A percentile compares a stretch with the other conserved stretches of the same genome.
These are phyloP conservation scores for Brachirus orientalis DNA, from an alignment of 2,113 vertebrate species.

Conservation along the genomic window DNA sequence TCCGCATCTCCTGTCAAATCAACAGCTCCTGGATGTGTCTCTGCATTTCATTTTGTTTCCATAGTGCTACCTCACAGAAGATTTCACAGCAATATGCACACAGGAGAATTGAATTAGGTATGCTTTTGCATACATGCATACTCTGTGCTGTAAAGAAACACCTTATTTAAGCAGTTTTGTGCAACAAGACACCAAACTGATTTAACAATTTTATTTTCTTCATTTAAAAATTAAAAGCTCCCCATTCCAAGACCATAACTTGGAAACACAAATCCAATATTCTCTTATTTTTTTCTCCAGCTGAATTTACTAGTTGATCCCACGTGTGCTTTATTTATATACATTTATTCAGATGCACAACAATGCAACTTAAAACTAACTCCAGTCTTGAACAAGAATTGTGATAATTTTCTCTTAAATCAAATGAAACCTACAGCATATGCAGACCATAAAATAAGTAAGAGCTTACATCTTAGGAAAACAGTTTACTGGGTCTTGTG, in stretches of 20 bases:
- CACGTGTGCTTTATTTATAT: not conserved
- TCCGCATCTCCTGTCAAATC: conserved; percentile 32
- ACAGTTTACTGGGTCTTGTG: not conserved
- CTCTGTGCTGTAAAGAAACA: not conserved
- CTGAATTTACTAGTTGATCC: not conserved
- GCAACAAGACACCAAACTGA: not conserved
- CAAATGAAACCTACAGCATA: not conserved
- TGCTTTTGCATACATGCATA: not conserved
- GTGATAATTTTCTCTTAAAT: not conserved
- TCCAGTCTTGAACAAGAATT: no score
- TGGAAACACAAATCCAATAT: not conserved
- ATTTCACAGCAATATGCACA: conserved; percentile 1
- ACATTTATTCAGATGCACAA: no score
- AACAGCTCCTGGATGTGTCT: conserved; percentile 17
- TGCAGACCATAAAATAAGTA: not conserved
- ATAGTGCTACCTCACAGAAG: not conserved
- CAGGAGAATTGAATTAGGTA: not conserved
- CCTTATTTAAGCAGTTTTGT: not conserved
- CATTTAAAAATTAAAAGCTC: not conserved
- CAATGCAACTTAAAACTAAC: no score
- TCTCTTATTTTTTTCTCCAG: not conserved
- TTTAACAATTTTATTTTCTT: not conserved
- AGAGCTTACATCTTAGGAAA: conserved; percentile 2
- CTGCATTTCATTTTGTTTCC: conserved; percentile 27
- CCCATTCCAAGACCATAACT: not conserved